phyloP scores from a whole-genome alignment of 2,888 invertebrate species.

The Lissocephala sabroskyi region DNA sequence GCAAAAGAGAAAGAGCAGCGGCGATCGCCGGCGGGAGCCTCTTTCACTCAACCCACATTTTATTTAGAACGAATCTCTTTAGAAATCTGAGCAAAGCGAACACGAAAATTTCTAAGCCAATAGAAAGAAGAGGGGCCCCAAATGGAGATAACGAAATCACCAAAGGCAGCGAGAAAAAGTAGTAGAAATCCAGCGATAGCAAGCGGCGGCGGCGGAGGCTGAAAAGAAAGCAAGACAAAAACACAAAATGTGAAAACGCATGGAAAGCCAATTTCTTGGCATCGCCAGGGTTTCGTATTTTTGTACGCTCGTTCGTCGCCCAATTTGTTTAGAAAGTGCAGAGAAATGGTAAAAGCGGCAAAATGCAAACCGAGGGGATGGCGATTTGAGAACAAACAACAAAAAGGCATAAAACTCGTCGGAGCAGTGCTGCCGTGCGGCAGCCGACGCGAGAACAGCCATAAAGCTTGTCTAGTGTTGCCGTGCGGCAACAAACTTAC shows the following conservation, averaged over 20 bases:
- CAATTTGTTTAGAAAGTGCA: constrained; percentile 68
- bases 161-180: constrained; percentile 51
- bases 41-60: constrained; percentile 53
- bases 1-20: no score
- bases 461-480: no score
- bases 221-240: constrained; percentile 63
- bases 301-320: constrained; percentile 30
- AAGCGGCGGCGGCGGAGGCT: constrained; percentile 8
- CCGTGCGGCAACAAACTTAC: constrained; percentile 16
- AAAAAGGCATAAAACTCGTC: no score
- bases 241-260: constrained; percentile 63
- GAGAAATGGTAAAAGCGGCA: constrained; percentile 68
- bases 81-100: constrained; percentile 15
- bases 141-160: constrained; percentile 15
- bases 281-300: constrained; percentile 27
- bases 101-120: constrained; percentile 54
- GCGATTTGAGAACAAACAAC: no score
- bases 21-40: no score
- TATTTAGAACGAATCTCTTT: constrained; percentile 60
- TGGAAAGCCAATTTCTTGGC: constrained; percentile 53
- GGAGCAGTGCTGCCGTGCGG: no score
- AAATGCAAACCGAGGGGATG: constrained; percentile 16
- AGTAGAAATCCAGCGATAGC: constrained; percentile 44
- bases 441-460: no score
- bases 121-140: constrained; percentile 23